Percentiles rank a stretch among this genome's conserved stretches.
phyloP scores from a whole-genome alignment of 2,888 invertebrate genomes.

The Neoascia interrupta region DNA sequence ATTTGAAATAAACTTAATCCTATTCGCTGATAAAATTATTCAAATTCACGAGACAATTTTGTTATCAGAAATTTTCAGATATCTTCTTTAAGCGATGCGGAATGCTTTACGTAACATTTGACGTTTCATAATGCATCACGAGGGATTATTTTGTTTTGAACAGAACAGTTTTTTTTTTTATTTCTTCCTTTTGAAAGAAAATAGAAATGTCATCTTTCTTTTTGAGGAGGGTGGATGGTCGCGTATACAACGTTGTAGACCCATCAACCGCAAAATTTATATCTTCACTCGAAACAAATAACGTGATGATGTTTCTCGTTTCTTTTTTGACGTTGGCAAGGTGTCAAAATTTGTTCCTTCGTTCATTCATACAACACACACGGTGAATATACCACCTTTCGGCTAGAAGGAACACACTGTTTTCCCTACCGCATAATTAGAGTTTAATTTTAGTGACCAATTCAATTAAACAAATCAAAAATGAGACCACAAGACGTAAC shows the following conservation, averaged over 20 bases:
- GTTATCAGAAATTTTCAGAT: slow-evolving; percentile 27
- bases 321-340: slow-evolving; percentile 46
- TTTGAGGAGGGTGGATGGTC: slow-evolving; percentile 29
- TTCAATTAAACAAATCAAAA: slow-evolving; percentile 64
- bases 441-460: slow-evolving; percentile 63
- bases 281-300: slow-evolving; percentile 17
- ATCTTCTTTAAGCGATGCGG: slow-evolving; percentile 9
- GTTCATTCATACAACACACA: slow-evolving; percentile 65
- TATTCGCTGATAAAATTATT: too few relatives aligned
- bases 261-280: slow-evolving; percentile 5
- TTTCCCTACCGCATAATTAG: slow-evolving; percentile 47
- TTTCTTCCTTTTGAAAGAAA: too few relatives aligned
- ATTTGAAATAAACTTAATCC: not conserved
- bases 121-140: slow-evolving; percentile 31
- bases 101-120: slow-evolving; percentile 47
- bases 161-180: not conserved
- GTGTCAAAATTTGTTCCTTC: slow-evolving; percentile 50
- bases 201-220: too few relatives aligned
- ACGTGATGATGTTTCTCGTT: slow-evolving; percentile 18
- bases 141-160: slow-evolving; percentile 1
- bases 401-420: slow-evolving; percentile 31
- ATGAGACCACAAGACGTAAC: slow-evolving; percentile 58
- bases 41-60: slow-evolving; percentile 37
- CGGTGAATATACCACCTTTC: too few relatives aligned
- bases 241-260: too few relatives aligned